Evolutionary conservation across 2,888 invertebrate genomes (phyloP).

Genomic region (Ptychoptera albimana): DNA sequence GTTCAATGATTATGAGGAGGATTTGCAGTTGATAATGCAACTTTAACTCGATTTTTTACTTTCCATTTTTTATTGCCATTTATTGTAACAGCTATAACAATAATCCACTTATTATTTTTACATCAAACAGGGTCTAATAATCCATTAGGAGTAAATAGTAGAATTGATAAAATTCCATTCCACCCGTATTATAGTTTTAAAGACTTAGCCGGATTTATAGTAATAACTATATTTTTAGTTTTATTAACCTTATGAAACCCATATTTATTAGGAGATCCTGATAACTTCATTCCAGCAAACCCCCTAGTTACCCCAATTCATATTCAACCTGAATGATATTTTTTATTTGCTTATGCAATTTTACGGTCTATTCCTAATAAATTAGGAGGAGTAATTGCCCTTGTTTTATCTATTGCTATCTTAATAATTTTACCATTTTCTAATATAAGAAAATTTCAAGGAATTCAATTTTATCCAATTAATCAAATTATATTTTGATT

Average conservation of each 20-base stretch:
- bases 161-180: slow-evolving; percentile 51
- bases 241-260: slow-evolving; percentile 38
- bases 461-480: slow-evolving; percentile 38
- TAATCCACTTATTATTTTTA: slow-evolving; percentile 47
- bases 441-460: slow-evolving; percentile 39
- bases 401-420: slow-evolving; percentile 44
- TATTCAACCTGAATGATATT: slow-evolving; percentile 77
- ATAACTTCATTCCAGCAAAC: slow-evolving; percentile 48
- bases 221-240: slow-evolving; percentile 37
- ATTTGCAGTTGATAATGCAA: slow-evolving; percentile 56
- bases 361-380: slow-evolving; percentile 67
- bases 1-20: slow-evolving; percentile 63
- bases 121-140: slow-evolving; percentile 55
- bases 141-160: slow-evolving; percentile 45
- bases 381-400: slow-evolving; percentile 46
- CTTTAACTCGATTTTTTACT: slow-evolving; percentile 59
- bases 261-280: slow-evolving; percentile 47
- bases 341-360: slow-evolving; percentile 68
- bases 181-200: slow-evolving; percentile 49
- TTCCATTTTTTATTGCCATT: slow-evolving; percentile 60
- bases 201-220: slow-evolving; percentile 43
- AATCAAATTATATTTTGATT: slow-evolving; percentile 41
- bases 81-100: slow-evolving; percentile 40
- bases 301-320: slow-evolving; percentile 44
- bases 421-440: slow-evolving; percentile 43